Evolutionary conservation across 1,140 invertebrate genomes (phyloP).

Genomic region (Eumeta japonica): DNA sequence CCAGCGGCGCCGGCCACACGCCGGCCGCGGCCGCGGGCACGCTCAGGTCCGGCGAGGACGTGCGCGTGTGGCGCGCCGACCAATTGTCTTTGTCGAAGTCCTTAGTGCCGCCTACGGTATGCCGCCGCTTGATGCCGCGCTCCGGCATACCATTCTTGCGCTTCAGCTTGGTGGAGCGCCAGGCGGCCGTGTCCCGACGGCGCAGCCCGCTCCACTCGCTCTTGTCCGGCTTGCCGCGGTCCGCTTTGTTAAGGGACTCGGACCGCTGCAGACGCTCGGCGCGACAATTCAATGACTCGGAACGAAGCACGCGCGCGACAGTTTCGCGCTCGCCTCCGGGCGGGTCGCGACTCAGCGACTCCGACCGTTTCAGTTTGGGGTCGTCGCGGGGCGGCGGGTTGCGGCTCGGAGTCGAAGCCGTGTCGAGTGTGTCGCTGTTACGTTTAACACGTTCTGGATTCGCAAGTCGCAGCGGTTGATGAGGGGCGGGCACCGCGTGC

Average conservation of each 20-base stretch:
- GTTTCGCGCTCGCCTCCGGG: conserved; percentile 36
- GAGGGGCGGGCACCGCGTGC: too few species aligned
- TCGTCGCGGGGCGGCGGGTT: conserved; percentile 14
- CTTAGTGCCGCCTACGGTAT: conserved; percentile 87
- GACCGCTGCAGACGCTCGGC: conserved; percentile 60
- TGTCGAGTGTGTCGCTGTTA: conserved; percentile 24
- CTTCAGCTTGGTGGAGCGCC: conserved; percentile 65
- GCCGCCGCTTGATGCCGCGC: conserved; percentile 80
- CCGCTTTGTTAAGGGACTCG: conserved; percentile 73
- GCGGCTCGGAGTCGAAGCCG: conserved; percentile 8
- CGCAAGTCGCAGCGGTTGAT: conserved; percentile 9
- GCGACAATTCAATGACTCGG: conserved; percentile 43
- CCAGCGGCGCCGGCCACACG: conserved; percentile 28
- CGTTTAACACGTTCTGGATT: conserved; percentile 25
- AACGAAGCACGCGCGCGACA: conserved; percentile 57
- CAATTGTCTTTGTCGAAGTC: conserved; percentile 65
- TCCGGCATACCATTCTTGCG: conserved; percentile 74
- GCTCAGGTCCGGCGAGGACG: conserved; percentile 48
- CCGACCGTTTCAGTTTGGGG: conserved; percentile 59
- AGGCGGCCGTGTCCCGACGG: conserved; percentile 61
- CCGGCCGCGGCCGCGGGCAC: conserved; percentile 16
- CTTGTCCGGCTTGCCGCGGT: conserved; percentile 76
- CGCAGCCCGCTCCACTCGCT: conserved; percentile 77
- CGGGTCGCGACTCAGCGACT: conserved; percentile 58
- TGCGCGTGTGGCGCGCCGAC: conserved; percentile 49